phyloP scores from a whole-genome alignment of 2,888 invertebrate species.

The Hyposoter dolosus region DNA sequence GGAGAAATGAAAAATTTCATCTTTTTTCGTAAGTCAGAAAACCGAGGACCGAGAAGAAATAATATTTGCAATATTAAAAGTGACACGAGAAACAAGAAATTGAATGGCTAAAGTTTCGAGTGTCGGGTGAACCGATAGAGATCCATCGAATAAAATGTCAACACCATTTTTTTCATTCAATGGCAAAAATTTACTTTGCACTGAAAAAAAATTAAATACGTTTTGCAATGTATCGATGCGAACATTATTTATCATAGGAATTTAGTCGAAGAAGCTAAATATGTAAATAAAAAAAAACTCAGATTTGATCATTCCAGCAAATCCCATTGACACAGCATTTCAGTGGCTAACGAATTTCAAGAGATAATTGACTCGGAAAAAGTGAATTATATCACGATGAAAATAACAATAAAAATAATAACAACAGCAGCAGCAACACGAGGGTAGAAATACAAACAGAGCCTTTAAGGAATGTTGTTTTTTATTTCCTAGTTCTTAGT shows the following conservation, averaged over 20 bases:
- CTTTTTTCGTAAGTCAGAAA: too few relatives aligned
- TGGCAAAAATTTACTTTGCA: neutral
- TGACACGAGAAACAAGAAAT: too few relatives aligned
- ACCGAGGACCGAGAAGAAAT: too few relatives aligned
- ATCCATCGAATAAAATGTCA: too few relatives aligned
- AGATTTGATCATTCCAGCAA: neutral
- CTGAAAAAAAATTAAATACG: neutral
- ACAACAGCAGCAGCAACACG: neutral
- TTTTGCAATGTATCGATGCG: neutral
- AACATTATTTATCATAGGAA: neutral
- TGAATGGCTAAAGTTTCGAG: too few relatives aligned
- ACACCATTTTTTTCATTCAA: neutral
- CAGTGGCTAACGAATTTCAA: neutral
- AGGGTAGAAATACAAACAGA: slow-evolving; percentile 11
- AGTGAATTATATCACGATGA: slow-evolving; percentile 22
- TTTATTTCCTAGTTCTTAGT: neutral
- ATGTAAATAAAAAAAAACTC: neutral
- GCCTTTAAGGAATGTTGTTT: slow-evolving; percentile 6
- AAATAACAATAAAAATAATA: slow-evolving; percentile 19
- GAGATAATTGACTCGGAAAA: slow-evolving; percentile 16
- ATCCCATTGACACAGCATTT: neutral
- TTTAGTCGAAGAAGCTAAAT: neutral
- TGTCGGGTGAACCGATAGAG: too few relatives aligned
- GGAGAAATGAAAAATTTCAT: neutral
- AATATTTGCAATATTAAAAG: too few relatives aligned